phyloP scores from a whole-genome alignment of 2,113 vertebrate species.

The Alouatta palliata region DNA sequence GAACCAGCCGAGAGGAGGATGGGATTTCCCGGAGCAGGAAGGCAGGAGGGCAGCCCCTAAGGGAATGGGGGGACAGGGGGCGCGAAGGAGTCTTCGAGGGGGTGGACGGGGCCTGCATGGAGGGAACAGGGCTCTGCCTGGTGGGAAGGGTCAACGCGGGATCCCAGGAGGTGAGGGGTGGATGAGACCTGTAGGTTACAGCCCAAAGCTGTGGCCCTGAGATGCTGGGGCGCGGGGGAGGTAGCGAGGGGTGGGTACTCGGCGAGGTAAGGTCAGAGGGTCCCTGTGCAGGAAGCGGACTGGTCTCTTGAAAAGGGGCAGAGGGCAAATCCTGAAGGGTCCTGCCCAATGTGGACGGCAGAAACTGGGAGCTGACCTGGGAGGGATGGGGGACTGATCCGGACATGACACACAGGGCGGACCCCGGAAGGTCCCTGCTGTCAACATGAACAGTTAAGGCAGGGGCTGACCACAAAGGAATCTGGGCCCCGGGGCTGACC shows the following conservation, averaged over 20 bases:
- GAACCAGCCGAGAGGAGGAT: no score
- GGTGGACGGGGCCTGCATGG: neutral
- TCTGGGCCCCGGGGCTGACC: neutral
- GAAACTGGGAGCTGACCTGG: neutral
- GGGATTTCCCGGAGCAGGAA: neutral
- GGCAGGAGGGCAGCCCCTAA: neutral
- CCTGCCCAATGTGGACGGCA: neutral
- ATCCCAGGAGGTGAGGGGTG: neutral
- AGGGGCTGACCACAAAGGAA: neutral
- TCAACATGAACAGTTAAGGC: neutral
- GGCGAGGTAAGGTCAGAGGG: neutral
- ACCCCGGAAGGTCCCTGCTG: neutral
- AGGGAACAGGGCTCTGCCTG: conserved; percentile 21
- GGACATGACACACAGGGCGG: neutral
- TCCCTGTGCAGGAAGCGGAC: neutral
- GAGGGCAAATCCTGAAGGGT: neutral
- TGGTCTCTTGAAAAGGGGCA: neutral
- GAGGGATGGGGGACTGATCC: neutral
- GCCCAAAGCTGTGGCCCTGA: neutral
- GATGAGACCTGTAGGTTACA: neutral
- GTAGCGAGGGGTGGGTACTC: rapidly evolving
- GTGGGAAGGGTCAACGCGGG: neutral
- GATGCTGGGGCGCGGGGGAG: no score
- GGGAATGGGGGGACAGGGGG: neutral
- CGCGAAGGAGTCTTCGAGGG: neutral